Base-by-base conservation (phyloP, 1,140 invertebrate genomes). In the Palaemon carinicauda region DNA sequence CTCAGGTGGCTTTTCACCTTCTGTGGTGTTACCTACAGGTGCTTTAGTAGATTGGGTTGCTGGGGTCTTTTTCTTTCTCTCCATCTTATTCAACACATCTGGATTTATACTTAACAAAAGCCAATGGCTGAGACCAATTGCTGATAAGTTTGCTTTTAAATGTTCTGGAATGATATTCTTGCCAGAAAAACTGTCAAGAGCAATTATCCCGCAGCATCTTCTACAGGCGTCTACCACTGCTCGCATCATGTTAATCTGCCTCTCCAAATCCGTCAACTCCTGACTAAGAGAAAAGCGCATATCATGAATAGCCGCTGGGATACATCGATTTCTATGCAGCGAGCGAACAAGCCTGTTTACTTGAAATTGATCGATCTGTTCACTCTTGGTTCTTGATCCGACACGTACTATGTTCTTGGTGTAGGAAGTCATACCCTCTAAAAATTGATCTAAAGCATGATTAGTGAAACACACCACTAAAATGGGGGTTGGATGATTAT, bases 361-460 rank as follows among this genome's bases (percentile, higher is more conserved):
- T 80, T 89, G 88, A 73, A 75, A 89, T 15, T 69, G 5, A 74
- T 93, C 90, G 74, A 95, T 90, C 4, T 88, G 90, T 90, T 94
- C 92, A 90, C 92, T 94, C 89, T 94, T 94, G 1, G 94, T 94
- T 91, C 95, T 94, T 14, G 94, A 94, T 5, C 96, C 96, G 88
- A 97, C 93, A 33, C 96, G 93, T 17, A 96, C 92, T 79, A 97
- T 92, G 10, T 91, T 91, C 1, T 89, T 71, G 7, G 90, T 91
- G 50, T 89, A 90, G 21, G 90, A 82, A 9, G 93, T 90, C 14
- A 96, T 92, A 27, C 94, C 95, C 91, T 96, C 94, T n/a, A 98
- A 91, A 92, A 98, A 97, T 90, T 97, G 96, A 92, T 98, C 96
- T 3, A 98, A 90, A 1, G 96, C 96, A 91, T 97, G 96, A 90